Conservation (phyloP, 2,113 vertebrate species). For the Microtus montanus region DNA sequence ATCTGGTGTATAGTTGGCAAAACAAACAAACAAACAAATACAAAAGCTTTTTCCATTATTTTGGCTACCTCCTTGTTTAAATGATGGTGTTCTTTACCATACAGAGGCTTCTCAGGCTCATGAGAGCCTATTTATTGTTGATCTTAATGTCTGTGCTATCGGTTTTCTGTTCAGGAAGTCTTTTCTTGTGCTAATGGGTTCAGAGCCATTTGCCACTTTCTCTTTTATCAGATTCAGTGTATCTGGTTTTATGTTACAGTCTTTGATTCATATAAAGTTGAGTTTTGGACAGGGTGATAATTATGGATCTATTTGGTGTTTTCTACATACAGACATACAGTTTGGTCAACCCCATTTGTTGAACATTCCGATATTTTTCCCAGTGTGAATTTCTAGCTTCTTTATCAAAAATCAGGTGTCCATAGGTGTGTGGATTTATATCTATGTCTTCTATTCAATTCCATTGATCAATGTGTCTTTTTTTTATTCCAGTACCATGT, state of each 20-base stretch:
- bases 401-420: background rate
- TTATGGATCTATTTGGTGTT: background rate
- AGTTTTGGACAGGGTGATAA: background rate
- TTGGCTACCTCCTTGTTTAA: background rate
- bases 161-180: background rate
- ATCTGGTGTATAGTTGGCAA: background rate
- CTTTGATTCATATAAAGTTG: background rate
- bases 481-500: background rate
- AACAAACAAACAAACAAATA: background rate
- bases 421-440: background rate
- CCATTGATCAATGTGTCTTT: background rate
- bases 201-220: too few relatives aligned
- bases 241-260: background rate
- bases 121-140: background rate
- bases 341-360: background rate
- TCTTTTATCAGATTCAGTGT: too few relatives aligned
- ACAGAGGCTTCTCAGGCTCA: background rate
- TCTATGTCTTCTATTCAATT: background rate
- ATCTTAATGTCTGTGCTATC: background rate
- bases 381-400: background rate
- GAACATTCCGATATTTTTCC: background rate
- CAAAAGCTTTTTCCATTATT: background rate
- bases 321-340: background rate
- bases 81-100: background rate
- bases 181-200: background rate